A percentile compares a stretch with the other conserved stretches of the same genome.
phyloP scores from a whole-genome alignment of 2,888 invertebrate genomes.

The Neoascia interrupta region DNA sequence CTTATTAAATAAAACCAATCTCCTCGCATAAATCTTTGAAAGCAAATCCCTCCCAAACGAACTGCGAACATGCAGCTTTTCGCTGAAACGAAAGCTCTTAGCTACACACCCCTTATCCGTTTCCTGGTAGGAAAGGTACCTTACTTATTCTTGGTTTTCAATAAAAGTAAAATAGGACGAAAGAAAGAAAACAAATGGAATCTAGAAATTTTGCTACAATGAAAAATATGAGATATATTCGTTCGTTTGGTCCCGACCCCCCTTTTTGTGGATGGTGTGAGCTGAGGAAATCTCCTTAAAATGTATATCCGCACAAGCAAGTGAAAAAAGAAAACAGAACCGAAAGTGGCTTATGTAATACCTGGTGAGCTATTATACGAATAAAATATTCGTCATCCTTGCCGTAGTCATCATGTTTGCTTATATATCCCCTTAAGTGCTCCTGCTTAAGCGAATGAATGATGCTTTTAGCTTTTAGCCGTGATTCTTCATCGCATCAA shows the following conservation, averaged over 20 bases:
- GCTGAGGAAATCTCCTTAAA: constrained; percentile 55
- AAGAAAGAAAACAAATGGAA: constrained; percentile 29
- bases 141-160: neutral
- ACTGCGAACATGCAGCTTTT: constrained; percentile 33
- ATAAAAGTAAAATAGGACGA: constrained; percentile 2
- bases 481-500: constrained; percentile 49
- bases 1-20: too few species aligned
- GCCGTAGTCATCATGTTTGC: constrained; percentile 52
- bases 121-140: neutral
- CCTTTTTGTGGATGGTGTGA: neutral
- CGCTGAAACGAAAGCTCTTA: neutral
- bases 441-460: constrained; percentile 67
- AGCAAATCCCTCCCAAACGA: constrained; percentile 29
- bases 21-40: constrained; percentile 25
- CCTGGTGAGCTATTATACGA: constrained; percentile 63
- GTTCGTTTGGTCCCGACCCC: neutral
- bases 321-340: constrained; percentile 47
- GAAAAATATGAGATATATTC: constrained; percentile 28
- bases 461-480: constrained; percentile 67
- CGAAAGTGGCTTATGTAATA: constrained; percentile 62
- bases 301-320: constrained; percentile 52
- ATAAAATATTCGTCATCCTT: constrained; percentile 67
- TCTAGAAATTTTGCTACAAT: constrained; percentile 43
- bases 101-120: neutral
- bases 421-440: constrained; percentile 64